Base-by-base conservation (phyloP, 2,888 invertebrate species). In the Tinea trinotella region DNA sequence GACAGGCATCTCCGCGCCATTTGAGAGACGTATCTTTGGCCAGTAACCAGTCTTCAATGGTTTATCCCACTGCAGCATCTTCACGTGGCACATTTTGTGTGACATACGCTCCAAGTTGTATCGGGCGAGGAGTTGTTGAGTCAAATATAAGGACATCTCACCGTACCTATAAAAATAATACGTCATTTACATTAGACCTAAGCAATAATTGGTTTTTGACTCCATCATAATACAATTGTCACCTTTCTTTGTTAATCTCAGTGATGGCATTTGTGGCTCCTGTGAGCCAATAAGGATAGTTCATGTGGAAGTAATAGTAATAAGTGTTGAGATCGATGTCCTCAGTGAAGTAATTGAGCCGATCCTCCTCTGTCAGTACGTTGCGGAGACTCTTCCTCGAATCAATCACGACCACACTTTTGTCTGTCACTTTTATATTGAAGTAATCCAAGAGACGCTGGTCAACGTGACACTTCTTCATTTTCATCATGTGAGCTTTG, bases 271-370 rank as follows among this genome's bases (percentile, higher is more conserved):
- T 49, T 5, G 49, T 49, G 6, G 49, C 6, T n/a, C 49, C 89
- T 57, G 86, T 82, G 84, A 91, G 87, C 90, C 91, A 93, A 82
- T 81, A 88, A 3, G 93, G 93, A 70, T 90, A 91, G 67, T 89
- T 89, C 69, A 91, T 79, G 66, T 90, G 89, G 71, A 87, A 82
- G 71, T 90, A 88, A 76, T 90, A 91, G 80, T 91, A 90, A 83
- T 90, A 92, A 10, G 90, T 76, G 74, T 92, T 93, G 10, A 94
- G 79, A 59, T 92, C 93, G 53, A 94, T 79, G 68, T 95, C 94
- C 69, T 94, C 93, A 15, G 89, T 89, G 82, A 91, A 94, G 75
- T 94, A 94, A 48, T 87, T 80, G 57, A 93, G 63, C 18, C 81
- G 77, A 65, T 92, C 90, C 55, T 91, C 90, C 50, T 88, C 81